Base-by-base conservation (phyloP, 2,888 invertebrate species). In the Smittia sp. region DNA sequence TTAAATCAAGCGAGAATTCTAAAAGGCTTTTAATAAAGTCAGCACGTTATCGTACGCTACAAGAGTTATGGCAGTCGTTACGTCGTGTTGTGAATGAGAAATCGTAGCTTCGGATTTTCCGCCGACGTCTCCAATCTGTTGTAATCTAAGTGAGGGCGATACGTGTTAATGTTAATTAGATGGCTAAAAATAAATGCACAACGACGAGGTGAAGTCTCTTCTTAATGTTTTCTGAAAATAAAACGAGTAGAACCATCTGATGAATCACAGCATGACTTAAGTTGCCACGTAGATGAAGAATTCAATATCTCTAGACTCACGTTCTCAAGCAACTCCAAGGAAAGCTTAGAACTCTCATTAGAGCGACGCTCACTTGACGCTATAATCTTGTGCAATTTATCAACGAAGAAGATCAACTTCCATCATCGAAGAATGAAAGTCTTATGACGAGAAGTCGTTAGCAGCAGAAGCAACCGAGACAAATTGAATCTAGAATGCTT, bases 351-450 rank as follows among this genome's bases (percentile, higher is more conserved):
- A 13, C 6, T 27, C 32, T 27, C 41, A 39, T 13, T 7, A 67
- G 1, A 69, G 22, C 46, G 58, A 69, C 27, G 24, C 25, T 69
- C 69, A 69, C 52, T 52, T 69, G 69, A 69, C 25, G 69, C 25
- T 15, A 25, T 69, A 69, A 69, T 69, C 69, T 52, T 41, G n/a
- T 52, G 25, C 69, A 69, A 69, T 69, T 69, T 69, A 69, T 69
- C 69, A 41, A 20, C 20, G 20, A 9, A 20, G 39, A 22, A 41
- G 32, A 68, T 68, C 41, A 38, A 3, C 20, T 67, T 67, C 39
- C 6, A 67, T 38, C 67, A 67, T 67, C 39, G 18, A 15, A 15
- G 24, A 38, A 38, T 11, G 46, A 46, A 46, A 18, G 58, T 58
- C 58, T 27, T 38, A 52, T 52, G 69, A 46, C 9, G 46, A 15